Evolutionary conservation across 2,888 invertebrate species (phyloP), one percentile per base, ranked within the genome.

Genomic region (Hemicrepidius hirtus): DNA sequence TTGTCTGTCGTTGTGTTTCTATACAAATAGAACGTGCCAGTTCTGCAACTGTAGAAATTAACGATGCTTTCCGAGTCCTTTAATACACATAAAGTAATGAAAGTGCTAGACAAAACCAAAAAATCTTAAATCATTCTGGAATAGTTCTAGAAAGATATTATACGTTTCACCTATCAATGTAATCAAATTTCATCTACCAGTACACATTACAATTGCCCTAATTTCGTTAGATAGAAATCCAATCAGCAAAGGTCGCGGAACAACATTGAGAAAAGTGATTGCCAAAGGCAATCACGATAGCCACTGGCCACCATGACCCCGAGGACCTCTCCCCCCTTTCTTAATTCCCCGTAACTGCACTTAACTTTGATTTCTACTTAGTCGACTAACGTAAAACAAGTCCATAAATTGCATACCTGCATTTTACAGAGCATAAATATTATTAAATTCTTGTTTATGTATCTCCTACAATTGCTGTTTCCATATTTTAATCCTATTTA

Each of bases 211-310:
- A 77, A 76, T 75, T 79, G 79, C 76, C 76, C 79, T 74, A 80
- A 79, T 78, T 78, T 77, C 76, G 74, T 64, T 65, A 67, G 62
- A 71, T 73, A 76, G 74, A 75, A 77, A 79, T 76, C 77, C 75
- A 78, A 80, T 78, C 77, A 75, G 74, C 74, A 80, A 80, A 80
- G 80, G 80, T 80, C 80, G 78, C 76, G 77, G 77, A 78, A 79
- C 72, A 79, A 75, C 78, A 78, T 80, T 80, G 79, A 80, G 80
- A 78, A 80, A 80, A 71, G 40, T 70, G 50, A 60, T 50, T 46
- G 77, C 77, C 70, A 53, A 24, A 44, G 75, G 77, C 77, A 37
- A 71, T 77, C 77, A 77, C 77, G 77, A 76, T 73, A 72, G 73
- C 76, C 76, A 75, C 59, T 73, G 74, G 77, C 74, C 68, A 73